Percentiles rank a stretch among this genome's conserved stretches.
Conservation (phyloP, 2,797 vertebrate species). For the Anabas testudineus region DNA sequence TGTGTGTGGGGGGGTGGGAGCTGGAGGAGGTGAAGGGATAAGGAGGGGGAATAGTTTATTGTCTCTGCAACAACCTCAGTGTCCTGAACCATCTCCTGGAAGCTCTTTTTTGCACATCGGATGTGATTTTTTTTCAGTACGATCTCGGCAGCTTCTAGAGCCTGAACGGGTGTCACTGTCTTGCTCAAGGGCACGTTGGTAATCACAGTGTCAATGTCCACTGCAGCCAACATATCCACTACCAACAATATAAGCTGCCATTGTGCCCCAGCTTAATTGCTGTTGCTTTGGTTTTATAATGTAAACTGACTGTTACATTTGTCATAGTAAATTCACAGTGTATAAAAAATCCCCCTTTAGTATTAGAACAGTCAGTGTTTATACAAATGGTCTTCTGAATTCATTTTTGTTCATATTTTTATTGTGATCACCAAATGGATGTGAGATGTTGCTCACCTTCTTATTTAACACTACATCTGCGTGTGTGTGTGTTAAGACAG, state of each 20-base stretch:
- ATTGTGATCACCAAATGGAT: constrained; percentile 1
- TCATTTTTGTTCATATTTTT: constrained; percentile 8
- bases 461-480: constrained; percentile 17
- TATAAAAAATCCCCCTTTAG: neutral
- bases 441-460: constrained; percentile 39
- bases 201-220: neutral
- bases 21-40: neutral
- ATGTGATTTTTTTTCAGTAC: constrained; percentile 9
- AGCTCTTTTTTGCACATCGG: neutral
- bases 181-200: neutral
- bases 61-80: constrained; percentile 57
- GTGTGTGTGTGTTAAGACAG: constrained; percentile 24
- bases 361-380: no score
- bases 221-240: neutral
- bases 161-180: no score
- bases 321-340: no score
- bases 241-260: neutral
- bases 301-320: no score
- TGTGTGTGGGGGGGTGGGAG: neutral
- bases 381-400: neutral
- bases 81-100: constrained; percentile 41
- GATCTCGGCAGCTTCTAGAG: neutral
- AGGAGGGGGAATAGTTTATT: constrained; percentile 45
- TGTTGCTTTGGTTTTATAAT: no score
- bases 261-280: neutral